Conservation (phyloP, 1,140 invertebrate species). For the Helicoverpa armigera region DNA sequence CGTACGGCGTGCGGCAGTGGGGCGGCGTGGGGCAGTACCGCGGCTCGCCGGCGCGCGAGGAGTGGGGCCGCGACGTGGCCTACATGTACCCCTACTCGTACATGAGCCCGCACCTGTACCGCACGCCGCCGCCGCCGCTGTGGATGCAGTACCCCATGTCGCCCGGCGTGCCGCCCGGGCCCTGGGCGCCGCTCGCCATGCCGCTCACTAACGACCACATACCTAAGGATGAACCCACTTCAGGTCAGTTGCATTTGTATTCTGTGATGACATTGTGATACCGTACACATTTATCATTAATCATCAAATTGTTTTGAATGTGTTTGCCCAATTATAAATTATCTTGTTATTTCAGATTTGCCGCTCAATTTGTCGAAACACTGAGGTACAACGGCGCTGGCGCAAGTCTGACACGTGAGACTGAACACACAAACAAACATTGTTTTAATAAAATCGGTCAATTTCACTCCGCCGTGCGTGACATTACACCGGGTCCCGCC, state of each 20-base stretch:
- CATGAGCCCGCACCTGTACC: slow-evolving; percentile 70
- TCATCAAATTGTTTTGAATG: no score
- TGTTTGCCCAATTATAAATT: not conserved
- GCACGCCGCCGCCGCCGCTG: slow-evolving; percentile 66
- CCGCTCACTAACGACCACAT: slow-evolving; percentile 82
- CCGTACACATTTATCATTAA: no score
- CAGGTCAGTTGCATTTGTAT: slow-evolving; percentile 65
- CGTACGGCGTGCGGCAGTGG: slow-evolving; percentile 59
- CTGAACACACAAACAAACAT: slow-evolving; percentile 67
- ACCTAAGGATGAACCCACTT: slow-evolving; percentile 82
- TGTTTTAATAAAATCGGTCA: slow-evolving; percentile 60
- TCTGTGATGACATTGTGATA: no score
- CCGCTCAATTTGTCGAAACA: slow-evolving; percentile 86
- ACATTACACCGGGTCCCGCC: slow-evolving; percentile 24
- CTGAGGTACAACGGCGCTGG: slow-evolving; percentile 66
- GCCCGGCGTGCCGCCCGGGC: slow-evolving; percentile 69
- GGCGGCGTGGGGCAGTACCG: slow-evolving; percentile 55
- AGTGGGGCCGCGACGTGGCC: slow-evolving; percentile 64
- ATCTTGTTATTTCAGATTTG: slow-evolving; percentile 79
- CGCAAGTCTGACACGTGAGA: slow-evolving; percentile 61
- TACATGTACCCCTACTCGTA: slow-evolving; percentile 71
- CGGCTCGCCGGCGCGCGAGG: slow-evolving; percentile 62
- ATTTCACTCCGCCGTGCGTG: slow-evolving; percentile 49
- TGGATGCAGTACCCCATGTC: slow-evolving; percentile 67
- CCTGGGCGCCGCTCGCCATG: slow-evolving; percentile 80